Percentiles rank a stretch among this genome's conserved stretches.
Conservation (phyloP, 2,888 invertebrate species). For the Pimpla rufipes region DNA sequence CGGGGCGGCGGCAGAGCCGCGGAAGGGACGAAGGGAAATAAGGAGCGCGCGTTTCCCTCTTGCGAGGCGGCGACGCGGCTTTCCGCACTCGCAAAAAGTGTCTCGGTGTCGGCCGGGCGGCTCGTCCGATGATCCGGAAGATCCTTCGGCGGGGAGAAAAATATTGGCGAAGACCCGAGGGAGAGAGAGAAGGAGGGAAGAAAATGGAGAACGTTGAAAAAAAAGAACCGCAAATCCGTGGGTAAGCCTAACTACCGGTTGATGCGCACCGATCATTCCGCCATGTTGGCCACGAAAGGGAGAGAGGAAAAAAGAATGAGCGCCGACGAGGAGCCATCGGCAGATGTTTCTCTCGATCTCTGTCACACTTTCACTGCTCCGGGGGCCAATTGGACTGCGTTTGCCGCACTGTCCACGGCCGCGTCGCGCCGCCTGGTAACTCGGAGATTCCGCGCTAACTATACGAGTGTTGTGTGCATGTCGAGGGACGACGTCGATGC, state of each 20-base stretch:
- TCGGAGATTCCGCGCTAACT: constrained; percentile 12
- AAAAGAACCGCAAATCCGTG: constrained; percentile 85
- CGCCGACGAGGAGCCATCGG: constrained; percentile 64
- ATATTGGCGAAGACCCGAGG: constrained; percentile 25
- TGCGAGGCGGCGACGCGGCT: constrained; percentile 34
- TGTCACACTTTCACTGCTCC: constrained; percentile 36
- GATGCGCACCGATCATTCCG: constrained; percentile 84
- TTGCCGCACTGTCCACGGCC: constrained; percentile 62
- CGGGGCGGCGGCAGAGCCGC: constrained; percentile 33
- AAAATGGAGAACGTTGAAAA: constrained; percentile 74
- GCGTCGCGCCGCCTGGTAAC: constrained; percentile 23
- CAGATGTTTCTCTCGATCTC: constrained; percentile 72
- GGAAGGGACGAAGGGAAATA: constrained; percentile 6
- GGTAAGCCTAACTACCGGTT: constrained; percentile 83
- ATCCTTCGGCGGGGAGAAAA: constrained; percentile 13
- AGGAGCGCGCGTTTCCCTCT: constrained; percentile 19
- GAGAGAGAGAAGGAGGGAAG: constrained; percentile 47
- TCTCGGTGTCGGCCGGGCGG: constrained; percentile 24
- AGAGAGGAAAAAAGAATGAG: constrained; percentile 69
- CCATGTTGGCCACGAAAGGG: constrained; percentile 83
- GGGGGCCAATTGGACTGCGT: constrained; percentile 56
- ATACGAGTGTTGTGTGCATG: constrained; percentile 9
- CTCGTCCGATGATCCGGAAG: constrained; percentile 59
- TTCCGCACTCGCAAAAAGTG: constrained; percentile 64
- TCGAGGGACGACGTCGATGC: constrained; percentile 33